A percentile compares a stretch with the other conserved stretches of the same genome.
phyloP scores from a whole-genome alignment of 2,113 vertebrate species.

The Etheostoma cragini region DNA sequence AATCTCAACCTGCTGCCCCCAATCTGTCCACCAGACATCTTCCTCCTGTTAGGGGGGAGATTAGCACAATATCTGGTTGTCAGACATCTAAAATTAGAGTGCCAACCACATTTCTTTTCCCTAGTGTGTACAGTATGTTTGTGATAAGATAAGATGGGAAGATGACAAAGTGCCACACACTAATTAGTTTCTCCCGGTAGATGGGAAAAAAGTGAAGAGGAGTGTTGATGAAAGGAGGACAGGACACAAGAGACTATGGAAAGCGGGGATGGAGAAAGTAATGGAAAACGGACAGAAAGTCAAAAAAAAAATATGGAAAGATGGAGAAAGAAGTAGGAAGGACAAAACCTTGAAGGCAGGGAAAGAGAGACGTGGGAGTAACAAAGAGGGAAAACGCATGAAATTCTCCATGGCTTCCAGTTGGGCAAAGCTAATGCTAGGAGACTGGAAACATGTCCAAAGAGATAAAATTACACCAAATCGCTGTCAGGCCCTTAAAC shows the following conservation, averaged over 20 bases:
- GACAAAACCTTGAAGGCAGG: not conserved
- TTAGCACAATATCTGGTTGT: constrained; percentile 60
- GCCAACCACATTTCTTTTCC: constrained; percentile 65
- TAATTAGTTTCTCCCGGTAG: constrained; percentile 74
- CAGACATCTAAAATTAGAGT: constrained; percentile 74
- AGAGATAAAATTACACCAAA: no score
- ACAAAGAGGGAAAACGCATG: not conserved
- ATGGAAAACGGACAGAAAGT: constrained; percentile 52
- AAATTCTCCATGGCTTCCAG: no score
- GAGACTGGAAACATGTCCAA: no score
- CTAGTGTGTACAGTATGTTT: constrained; percentile 40
- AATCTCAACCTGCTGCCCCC: constrained; percentile 38
- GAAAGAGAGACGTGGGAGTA: not conserved
- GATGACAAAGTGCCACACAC: constrained; percentile 69
- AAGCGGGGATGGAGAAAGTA: constrained; percentile 48
- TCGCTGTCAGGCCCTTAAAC: no score
- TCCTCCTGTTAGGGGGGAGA: constrained; percentile 50
- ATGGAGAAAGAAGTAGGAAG: not conserved
- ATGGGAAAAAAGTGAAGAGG: constrained; percentile 45
- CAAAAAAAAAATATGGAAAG: constrained; percentile 20
- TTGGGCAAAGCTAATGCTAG: no score
- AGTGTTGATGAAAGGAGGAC: constrained; percentile 70
- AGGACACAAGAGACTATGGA: constrained; percentile 61
- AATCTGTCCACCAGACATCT: constrained; percentile 49
- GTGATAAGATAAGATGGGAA: constrained; percentile 64